These are phyloP conservation scores for Lasioglossum albipes DNA, from an alignment of 1,140 invertebrate genomes.

Conservation along the genomic window DNA sequence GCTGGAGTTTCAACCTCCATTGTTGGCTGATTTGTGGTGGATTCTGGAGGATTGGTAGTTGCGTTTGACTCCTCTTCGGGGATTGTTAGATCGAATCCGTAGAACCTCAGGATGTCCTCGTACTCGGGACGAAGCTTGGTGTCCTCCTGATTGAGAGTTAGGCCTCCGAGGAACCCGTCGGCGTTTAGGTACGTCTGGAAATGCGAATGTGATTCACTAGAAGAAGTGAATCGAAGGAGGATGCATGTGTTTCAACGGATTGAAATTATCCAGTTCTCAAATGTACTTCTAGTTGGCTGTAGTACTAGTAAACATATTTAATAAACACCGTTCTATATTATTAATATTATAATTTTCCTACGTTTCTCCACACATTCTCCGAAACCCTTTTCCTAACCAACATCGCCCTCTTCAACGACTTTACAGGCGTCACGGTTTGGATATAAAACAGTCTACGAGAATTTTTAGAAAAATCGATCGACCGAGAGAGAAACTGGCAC, in stretches of 20 bases:
- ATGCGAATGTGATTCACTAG: not conserved
- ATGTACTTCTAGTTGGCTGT: no score
- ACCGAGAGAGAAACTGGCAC: conserved; percentile 18
- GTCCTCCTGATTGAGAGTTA: conserved; percentile 88
- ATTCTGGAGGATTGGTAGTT: conserved; percentile 22
- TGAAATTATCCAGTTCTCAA: no score
- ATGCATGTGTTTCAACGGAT: no score
- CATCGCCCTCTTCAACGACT: no score
- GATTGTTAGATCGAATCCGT: conserved; percentile 85
- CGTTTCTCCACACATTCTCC: no score
- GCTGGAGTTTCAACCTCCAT: not conserved
- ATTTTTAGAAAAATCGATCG: conserved; percentile 21
- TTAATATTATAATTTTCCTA: no score
- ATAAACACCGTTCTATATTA: no score
- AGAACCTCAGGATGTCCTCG: conserved; percentile 86
- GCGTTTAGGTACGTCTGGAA: conserved; percentile 89
- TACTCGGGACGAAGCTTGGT: conserved; percentile 86
- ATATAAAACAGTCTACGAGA: not conserved
- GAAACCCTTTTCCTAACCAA: no score
- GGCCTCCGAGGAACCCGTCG: conserved; percentile 88
- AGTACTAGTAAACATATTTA: no score
- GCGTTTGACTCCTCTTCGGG: conserved; percentile 39
- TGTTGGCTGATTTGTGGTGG: conserved; percentile 13
- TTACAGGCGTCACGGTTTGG: not conserved
- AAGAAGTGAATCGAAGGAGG: no score